Evolutionary conservation across 2,113 vertebrate genomes (phyloP).

Genomic region (Felis chaus): DNA sequence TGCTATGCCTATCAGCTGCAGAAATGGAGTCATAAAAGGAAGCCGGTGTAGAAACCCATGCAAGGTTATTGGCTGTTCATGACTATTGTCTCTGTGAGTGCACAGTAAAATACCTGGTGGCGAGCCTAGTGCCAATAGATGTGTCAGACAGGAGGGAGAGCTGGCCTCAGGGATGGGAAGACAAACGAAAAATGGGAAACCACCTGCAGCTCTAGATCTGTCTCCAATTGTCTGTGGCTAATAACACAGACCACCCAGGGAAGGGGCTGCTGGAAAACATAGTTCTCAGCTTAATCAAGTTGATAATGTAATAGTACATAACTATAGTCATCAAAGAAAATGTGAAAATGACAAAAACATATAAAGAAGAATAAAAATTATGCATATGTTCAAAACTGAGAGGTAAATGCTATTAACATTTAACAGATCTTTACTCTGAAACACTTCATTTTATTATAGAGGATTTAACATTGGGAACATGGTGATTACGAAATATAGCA

Average conservation of each 20-base stretch:
- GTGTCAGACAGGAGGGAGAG: not conserved
- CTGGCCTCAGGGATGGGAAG: rapidly evolving
- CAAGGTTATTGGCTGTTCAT: not conserved
- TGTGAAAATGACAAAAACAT: not conserved
- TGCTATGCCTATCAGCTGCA: not conserved
- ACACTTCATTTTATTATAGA: not conserved
- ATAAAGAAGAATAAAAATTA: slow-evolving; percentile 20
- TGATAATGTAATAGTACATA: not conserved
- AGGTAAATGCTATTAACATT: not conserved
- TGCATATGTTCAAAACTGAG: not conserved
- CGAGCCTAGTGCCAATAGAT: not conserved
- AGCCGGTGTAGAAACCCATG: not conserved
- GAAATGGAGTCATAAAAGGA: not conserved
- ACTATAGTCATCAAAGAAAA: not conserved
- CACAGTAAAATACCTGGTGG: not conserved
- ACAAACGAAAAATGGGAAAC: too few relatives aligned
- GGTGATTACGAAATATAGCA: not conserved
- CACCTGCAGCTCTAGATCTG: rapidly evolving
- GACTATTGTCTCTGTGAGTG: not conserved
- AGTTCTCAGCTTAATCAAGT: not conserved
- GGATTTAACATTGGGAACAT: not conserved
- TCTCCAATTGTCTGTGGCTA: not conserved
- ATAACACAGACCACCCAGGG: not conserved
- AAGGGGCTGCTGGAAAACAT: not conserved
- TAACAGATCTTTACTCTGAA: not conserved